A percentile compares a stretch with the other conserved stretches of the same genome.
These are phyloP conservation scores for Lucifuga dentata DNA, from an alignment of 2,113 vertebrate species.

Conservation along the genomic window DNA sequence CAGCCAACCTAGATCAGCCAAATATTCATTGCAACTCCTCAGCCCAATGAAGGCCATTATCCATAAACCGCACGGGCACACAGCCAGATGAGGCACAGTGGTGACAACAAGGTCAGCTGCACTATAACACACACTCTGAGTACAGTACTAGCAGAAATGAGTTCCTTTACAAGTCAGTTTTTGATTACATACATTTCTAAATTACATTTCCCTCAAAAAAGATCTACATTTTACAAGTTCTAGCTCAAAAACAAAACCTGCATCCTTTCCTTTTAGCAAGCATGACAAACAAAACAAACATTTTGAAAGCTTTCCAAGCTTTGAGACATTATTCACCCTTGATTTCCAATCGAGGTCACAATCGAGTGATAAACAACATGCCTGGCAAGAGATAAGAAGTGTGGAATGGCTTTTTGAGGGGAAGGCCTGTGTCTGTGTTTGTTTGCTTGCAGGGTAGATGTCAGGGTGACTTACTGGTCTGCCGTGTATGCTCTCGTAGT, in stretches of 20 bases:
- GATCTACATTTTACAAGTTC: too few species aligned
- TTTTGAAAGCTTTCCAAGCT: too few species aligned
- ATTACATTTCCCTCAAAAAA: too few species aligned
- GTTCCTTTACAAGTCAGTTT: too few species aligned
- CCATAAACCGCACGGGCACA: background rate
- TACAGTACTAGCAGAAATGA: background rate
- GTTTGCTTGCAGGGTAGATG: background rate
- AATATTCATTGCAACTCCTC: background rate
- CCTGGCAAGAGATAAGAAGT: conserved; percentile 7
- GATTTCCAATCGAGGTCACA: conserved; percentile 60
- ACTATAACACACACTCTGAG: conserved; percentile 9
- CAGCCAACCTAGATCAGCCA: conserved; percentile 25
- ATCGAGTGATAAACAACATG: conserved; percentile 15
- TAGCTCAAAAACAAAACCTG: too few species aligned
- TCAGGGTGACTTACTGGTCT: conserved; percentile 88
- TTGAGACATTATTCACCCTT: conserved; percentile 55
- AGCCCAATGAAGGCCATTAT: conserved; percentile 3
- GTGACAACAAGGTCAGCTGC: conserved; percentile 20
- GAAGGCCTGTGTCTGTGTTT: background rate
- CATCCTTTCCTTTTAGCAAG: too few species aligned
- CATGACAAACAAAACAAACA: too few species aligned
- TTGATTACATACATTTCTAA: too few species aligned
- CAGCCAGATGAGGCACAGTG: background rate
- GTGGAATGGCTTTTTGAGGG: background rate
- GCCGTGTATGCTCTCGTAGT: conserved; percentile 95